These are phyloP conservation scores for Oostethus manadensis DNA, from an alignment of 2,113 vertebrate species.

Conservation along the genomic window DNA sequence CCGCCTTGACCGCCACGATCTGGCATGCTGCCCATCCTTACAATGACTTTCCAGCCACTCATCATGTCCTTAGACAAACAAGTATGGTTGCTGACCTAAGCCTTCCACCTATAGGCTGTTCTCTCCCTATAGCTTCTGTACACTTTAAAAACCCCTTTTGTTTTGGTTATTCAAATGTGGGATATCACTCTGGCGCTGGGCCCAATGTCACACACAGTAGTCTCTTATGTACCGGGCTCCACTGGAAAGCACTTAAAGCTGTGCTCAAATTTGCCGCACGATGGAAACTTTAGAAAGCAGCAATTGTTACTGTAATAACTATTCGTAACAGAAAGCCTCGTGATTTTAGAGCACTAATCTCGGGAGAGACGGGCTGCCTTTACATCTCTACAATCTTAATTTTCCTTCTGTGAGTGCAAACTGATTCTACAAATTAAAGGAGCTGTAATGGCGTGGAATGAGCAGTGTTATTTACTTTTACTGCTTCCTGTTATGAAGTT, in stretches of 20 bases:
- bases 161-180: slow-evolving; percentile 23
- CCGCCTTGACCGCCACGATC: slow-evolving; percentile 35
- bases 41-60: neutral
- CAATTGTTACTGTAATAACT: slow-evolving; percentile 47
- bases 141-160: slow-evolving; percentile 8
- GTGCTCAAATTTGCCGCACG: slow-evolving; percentile 22
- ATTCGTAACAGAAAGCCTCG: slow-evolving; percentile 23
- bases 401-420: slow-evolving; percentile 8
- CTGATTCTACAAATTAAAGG: slow-evolving; percentile 6
- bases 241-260: slow-evolving; percentile 19
- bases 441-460: slow-evolving; percentile 7
- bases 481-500: slow-evolving; percentile 51
- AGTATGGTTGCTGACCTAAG: no score
- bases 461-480: slow-evolving; percentile 18
- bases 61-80: neutral
- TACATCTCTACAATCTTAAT: slow-evolving; percentile 19
- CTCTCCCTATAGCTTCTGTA: neutral
- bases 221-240: neutral
- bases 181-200: slow-evolving; percentile 17
- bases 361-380: slow-evolving; percentile 4
- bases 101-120: slow-evolving; percentile 7
- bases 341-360: slow-evolving; percentile 34
- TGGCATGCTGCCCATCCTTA: slow-evolving; percentile 37
- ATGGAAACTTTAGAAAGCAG: slow-evolving; percentile 38
- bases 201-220: slow-evolving; percentile 13